phyloP scores from a whole-genome alignment of 35 echinoderm and acorn worm genomes.

The Apostichopus californicus region DNA sequence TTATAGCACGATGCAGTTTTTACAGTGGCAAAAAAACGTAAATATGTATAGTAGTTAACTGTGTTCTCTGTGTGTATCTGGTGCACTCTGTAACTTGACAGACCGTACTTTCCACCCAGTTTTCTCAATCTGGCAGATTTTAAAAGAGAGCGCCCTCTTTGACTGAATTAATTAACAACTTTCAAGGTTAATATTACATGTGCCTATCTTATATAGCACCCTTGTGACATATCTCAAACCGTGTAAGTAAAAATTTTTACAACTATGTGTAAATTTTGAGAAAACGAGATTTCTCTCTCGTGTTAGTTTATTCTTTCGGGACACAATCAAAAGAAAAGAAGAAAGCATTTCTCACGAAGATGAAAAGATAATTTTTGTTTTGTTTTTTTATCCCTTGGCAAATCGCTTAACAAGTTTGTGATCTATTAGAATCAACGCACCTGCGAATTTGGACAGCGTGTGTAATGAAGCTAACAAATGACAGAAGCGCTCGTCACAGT shows the following conservation, averaged over 20 bases:
- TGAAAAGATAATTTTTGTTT: neutral
- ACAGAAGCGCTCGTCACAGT: conserved; percentile 40
- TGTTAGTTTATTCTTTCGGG: neutral
- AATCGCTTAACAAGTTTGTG: conserved; percentile 50
- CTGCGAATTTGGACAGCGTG: conserved; percentile 46
- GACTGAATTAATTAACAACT: neutral
- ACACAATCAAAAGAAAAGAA: neutral
- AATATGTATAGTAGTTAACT: too few relatives aligned
- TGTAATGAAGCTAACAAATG: conserved; percentile 41
- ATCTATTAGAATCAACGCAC: conserved; percentile 47
- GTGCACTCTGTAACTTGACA: too few relatives aligned
- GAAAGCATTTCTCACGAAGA: conserved; percentile 1
- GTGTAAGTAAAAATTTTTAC: conserved; percentile 14
- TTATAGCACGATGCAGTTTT: too few relatives aligned
- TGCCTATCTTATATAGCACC: neutral
- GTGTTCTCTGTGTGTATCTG: too few relatives aligned
- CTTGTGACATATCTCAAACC: neutral
- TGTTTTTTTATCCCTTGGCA: neutral
- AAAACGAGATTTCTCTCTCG: neutral
- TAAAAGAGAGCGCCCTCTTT: too few relatives aligned
- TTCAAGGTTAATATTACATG: conserved; percentile 2
- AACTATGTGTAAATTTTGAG: neutral
- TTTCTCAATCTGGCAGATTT: too few relatives aligned
- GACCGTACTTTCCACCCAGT: too few relatives aligned
- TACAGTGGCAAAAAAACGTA: too few relatives aligned